Conservation (phyloP, 1,140 invertebrate species). For the Euwallacea fornicatus region DNA sequence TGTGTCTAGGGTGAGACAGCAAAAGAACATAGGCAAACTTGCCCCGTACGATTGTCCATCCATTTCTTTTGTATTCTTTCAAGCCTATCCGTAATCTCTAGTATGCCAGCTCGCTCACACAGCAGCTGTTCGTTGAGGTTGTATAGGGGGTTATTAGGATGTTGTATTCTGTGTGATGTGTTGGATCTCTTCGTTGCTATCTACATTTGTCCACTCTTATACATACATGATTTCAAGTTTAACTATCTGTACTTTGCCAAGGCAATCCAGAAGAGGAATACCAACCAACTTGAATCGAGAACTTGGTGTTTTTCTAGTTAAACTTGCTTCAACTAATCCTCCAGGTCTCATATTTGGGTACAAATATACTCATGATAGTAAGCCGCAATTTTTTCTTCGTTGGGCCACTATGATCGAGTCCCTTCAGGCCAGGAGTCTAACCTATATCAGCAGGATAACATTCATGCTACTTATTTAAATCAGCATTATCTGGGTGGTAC, state of each 20-base stretch:
- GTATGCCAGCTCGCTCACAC: too few relatives aligned
- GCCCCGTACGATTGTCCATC: too few relatives aligned
- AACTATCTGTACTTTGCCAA: slow-evolving; percentile 32
- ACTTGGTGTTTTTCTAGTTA: slow-evolving; percentile 64
- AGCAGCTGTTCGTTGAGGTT: too few relatives aligned
- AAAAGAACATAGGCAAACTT: too few relatives aligned
- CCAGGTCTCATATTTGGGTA: slow-evolving; percentile 82
- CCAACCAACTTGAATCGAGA: slow-evolving; percentile 60
- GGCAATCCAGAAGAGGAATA: slow-evolving; percentile 56
- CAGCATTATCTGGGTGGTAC: slow-evolving; percentile 94
- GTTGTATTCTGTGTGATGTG: too few relatives aligned
- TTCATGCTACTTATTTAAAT: slow-evolving; percentile 93
- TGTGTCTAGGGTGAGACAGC: too few relatives aligned
- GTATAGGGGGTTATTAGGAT: too few relatives aligned
- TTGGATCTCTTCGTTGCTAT: too few relatives aligned
- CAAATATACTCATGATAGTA: slow-evolving; percentile 93
- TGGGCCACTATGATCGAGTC: not conserved
- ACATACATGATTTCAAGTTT: not conserved
- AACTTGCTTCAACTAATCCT: slow-evolving; percentile 71
- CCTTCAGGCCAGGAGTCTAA: slow-evolving; percentile 92
- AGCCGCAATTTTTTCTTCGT: slow-evolving; percentile 42
- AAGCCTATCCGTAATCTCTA: too few relatives aligned
- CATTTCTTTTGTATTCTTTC: too few relatives aligned
- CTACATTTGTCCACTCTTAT: too few relatives aligned
- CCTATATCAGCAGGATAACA: slow-evolving; percentile 96